Percentiles rank a stretch among this genome's conserved stretches.
phyloP scores from a whole-genome alignment of 2,797 vertebrate species.

The Brachyrhaphis roseni region DNA sequence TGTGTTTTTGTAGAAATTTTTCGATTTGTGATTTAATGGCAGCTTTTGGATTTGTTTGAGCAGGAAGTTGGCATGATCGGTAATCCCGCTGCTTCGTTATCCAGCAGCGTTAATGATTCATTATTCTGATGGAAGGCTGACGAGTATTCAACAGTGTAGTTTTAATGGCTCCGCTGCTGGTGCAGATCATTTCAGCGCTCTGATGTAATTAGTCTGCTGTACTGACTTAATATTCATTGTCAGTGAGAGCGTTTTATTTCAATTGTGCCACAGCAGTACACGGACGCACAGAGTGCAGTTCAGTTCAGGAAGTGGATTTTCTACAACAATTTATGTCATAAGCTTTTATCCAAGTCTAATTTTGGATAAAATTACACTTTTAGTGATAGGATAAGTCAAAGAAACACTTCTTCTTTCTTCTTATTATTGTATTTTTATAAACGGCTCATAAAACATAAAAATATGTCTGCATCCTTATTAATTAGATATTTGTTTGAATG shows the following conservation, averaged over 20 bases:
- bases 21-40: conserved; percentile 12
- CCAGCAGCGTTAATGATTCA: conserved; percentile 50
- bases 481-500: background rate
- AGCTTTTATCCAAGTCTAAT: background rate
- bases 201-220: background rate
- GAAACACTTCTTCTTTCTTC: background rate
- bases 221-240: background rate
- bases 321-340: background rate
- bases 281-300: background rate
- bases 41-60: conserved; percentile 29
- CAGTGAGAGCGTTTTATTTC: background rate
- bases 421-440: background rate
- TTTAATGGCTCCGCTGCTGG: background rate
- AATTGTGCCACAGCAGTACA: background rate
- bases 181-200: background rate
- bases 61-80: conserved; percentile 46
- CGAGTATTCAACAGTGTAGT: background rate
- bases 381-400: no score
- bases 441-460: background rate
- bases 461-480: background rate
- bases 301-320: background rate
- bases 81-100: conserved; percentile 43
- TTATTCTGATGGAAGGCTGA: conserved; percentile 56
- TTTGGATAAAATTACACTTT: background rate
- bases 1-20: conserved; percentile 12